Percentiles rank a stretch among this genome's conserved stretches.
Conservation (phyloP, 2,797 vertebrate species). For the Falco biarmicus region DNA sequence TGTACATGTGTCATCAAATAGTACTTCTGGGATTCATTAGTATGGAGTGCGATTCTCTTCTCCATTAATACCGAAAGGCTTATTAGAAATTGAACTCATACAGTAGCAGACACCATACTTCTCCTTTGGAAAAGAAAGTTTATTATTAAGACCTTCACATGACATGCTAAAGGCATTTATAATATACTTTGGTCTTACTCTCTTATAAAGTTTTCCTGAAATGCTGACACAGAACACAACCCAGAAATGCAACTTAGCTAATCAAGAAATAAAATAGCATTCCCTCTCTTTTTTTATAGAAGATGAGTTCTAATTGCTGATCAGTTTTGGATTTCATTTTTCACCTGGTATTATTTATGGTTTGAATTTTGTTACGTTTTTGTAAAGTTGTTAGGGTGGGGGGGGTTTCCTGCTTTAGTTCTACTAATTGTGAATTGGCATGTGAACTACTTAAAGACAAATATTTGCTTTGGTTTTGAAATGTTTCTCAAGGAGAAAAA, state of each 20-base stretch:
- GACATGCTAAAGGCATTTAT: background rate
- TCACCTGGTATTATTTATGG: background rate
- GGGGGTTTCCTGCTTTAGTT: background rate
- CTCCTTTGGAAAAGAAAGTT: background rate
- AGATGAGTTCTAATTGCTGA: background rate
- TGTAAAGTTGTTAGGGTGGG: background rate
- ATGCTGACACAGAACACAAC: background rate
- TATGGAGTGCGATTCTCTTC: background rate
- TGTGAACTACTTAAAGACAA: background rate
- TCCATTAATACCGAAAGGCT: background rate
- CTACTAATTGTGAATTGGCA: background rate
- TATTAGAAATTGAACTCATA: background rate
- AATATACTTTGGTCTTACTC: background rate
- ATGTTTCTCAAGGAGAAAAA: background rate
- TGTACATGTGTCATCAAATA: slow-evolving; percentile 15
- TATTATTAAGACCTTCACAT: background rate
- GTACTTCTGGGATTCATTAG: slow-evolving; percentile 20
- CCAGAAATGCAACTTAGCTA: background rate
- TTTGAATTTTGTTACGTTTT: background rate
- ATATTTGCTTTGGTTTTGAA: background rate
- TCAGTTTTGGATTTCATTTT: background rate
- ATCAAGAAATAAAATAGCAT: background rate
- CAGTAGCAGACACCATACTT: background rate
- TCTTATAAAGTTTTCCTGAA: background rate
- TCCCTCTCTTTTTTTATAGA: background rate